These are phyloP conservation scores for Drosophila repletoides DNA, from an alignment of 1,140 invertebrate species.

Conservation along the genomic window DNA sequence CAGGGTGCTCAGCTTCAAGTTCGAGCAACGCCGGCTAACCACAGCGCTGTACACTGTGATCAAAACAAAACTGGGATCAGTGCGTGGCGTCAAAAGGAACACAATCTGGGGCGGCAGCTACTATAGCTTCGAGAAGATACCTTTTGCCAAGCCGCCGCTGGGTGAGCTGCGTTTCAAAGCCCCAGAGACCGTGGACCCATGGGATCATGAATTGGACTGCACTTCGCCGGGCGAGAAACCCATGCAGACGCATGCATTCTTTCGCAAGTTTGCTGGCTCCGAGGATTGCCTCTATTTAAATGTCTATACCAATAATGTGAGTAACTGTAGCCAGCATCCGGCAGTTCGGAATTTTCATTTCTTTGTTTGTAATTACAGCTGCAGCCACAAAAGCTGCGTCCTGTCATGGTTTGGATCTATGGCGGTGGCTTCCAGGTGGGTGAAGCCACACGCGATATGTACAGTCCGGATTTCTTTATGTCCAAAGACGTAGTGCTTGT, in stretches of 20 bases:
- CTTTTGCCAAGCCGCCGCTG: constrained; percentile 89
- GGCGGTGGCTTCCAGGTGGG: constrained; percentile 86
- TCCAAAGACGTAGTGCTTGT: constrained; percentile 83
- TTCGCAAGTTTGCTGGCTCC: constrained; percentile 66
- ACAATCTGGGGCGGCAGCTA: constrained; percentile 75
- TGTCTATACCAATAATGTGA: constrained; percentile 83
- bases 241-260: constrained; percentile 76
- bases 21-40: constrained; percentile 66
- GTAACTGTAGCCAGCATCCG: constrained; percentile 1
- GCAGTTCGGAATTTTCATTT: background rate
- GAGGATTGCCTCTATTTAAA: constrained; percentile 85
- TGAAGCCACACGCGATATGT: constrained; percentile 74
- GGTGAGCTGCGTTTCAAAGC: constrained; percentile 86
- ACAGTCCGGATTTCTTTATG: constrained; percentile 85
- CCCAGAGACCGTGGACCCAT: constrained; percentile 83
- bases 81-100: constrained; percentile 66
- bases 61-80: constrained; percentile 54
- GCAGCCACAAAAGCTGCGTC: constrained; percentile 50
- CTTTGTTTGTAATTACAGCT: constrained; percentile 32
- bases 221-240: constrained; percentile 68
- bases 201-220: constrained; percentile 82
- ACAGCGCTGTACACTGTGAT: constrained; percentile 60
- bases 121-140: constrained; percentile 85
- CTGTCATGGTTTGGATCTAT: constrained; percentile 84
- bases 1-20: constrained; percentile 71